Evolutionary conservation across 2,888 invertebrate species (phyloP).

Genomic region (Ophion obscuratus): DNA sequence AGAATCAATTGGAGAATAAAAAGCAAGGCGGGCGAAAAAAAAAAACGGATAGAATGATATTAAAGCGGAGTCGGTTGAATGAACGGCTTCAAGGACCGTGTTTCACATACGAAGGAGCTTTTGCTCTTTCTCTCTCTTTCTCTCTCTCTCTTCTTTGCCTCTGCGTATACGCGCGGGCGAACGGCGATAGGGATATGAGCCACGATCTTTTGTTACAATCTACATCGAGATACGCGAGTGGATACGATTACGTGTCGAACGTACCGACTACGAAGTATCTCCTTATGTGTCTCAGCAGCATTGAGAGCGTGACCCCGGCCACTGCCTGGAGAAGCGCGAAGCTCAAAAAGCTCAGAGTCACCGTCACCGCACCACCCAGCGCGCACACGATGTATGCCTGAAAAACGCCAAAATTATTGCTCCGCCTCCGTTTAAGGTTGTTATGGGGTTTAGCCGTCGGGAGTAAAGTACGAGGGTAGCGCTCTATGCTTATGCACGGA

Average conservation of each 20-base stretch:
- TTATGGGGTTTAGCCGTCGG: too few species aligned
- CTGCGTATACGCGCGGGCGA: not conserved
- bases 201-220: constrained; percentile 34
- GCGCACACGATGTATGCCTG: constrained; percentile 94
- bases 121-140: not conserved
- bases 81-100: constrained; percentile 61
- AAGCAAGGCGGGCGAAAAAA: not conserved
- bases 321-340: constrained; percentile 91
- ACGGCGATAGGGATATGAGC: constrained; percentile 9
- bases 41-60: constrained; percentile 39
- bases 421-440: not conserved
- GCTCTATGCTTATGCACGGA: too few species aligned
- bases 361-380: constrained; percentile 89
- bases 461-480: too few species aligned
- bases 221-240: not conserved
- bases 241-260: constrained; percentile 57
- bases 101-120: constrained; percentile 30
- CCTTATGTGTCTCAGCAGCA: constrained; percentile 91
- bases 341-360: constrained; percentile 90
- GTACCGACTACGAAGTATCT: constrained; percentile 90
- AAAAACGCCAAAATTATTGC: constrained; percentile 65
- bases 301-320: constrained; percentile 92
- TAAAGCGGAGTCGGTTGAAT: constrained; percentile 48
- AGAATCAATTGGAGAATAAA: constrained; percentile 36
- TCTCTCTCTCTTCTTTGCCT: not conserved